These are phyloP conservation scores for Sinella curviseta DNA, from an alignment of 1,140 invertebrate genomes.

Conservation along the genomic window DNA sequence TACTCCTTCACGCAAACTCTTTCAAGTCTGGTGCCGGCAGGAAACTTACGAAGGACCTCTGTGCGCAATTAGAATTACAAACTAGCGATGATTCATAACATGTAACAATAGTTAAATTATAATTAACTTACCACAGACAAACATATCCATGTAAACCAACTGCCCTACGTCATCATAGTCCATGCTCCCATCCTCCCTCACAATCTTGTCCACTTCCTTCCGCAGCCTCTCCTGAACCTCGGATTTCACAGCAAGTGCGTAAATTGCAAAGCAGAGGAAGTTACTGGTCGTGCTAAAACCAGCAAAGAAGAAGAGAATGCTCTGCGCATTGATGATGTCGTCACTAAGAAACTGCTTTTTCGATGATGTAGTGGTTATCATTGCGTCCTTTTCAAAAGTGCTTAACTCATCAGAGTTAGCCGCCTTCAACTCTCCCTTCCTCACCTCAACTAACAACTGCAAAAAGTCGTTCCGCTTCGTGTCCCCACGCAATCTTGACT, in stretches of 20 bases:
- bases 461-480: neutral
- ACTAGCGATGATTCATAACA: neutral
- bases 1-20: neutral
- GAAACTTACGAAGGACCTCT: conserved; percentile 38
- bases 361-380: neutral
- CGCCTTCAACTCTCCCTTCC: neutral
- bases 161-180: conserved; percentile 46
- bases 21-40: conserved; percentile 5
- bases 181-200: neutral
- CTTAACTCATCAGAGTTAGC: neutral
- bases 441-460: neutral
- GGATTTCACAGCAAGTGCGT: conserved; percentile 67
- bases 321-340: conserved; percentile 46
- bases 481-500: neutral
- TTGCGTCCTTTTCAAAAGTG: neutral
- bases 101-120: neutral
- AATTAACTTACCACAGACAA: conserved; percentile 51
- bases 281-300: conserved; percentile 77
- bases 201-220: neutral
- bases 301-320: conserved; percentile 63
- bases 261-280: conserved; percentile 65
- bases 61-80: neutral
- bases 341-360: conserved; percentile 15
- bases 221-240: conserved; percentile 51
- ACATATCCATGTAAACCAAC: conserved; percentile 60